Percentiles rank a stretch among this genome's conserved stretches.
phyloP scores from a whole-genome alignment of 2,797 vertebrate species.

The Gephyroberyx darwinii region DNA sequence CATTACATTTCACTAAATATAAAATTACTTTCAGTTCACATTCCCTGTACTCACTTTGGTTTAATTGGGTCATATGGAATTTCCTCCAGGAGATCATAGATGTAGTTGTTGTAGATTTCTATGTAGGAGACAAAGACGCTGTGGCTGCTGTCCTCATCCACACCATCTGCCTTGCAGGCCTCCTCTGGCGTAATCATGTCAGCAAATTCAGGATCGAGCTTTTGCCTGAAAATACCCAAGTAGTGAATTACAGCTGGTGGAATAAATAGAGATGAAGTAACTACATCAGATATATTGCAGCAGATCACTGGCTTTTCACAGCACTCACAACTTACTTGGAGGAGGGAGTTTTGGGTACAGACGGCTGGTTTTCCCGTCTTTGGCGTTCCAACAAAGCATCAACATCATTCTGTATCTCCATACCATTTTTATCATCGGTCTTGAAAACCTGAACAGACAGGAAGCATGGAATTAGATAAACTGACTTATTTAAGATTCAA shows the following conservation, averaged over 20 bases:
- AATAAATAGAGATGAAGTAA: too few species aligned
- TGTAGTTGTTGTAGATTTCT: conserved; percentile 99
- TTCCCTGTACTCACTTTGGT: conserved; percentile 87
- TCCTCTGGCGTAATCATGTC: conserved; percentile 93
- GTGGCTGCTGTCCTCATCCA: conserved; percentile 96
- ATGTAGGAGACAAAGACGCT: conserved; percentile 95
- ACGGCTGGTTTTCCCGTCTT: conserved; percentile 84
- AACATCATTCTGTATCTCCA: conserved; percentile 93
- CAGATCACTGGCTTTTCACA: neutral
- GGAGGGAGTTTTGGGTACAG: conserved; percentile 81
- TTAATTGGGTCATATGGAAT: conserved; percentile 86
- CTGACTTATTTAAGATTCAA: neutral
- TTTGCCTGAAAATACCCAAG: conserved; percentile 81
- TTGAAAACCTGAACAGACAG: conserved; percentile 88
- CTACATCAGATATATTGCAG: neutral
- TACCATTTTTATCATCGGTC: conserved; percentile 93
- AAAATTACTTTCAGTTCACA: neutral
- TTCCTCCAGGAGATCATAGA: conserved; percentile 96
- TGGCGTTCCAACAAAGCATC: conserved; percentile 94
- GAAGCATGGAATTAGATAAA: neutral
- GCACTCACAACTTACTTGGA: conserved; percentile 78
- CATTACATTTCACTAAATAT: neutral
- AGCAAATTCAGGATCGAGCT: conserved; percentile 91
- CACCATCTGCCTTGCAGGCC: conserved; percentile 81
- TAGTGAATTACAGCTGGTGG: neutral